Base-by-base conservation (phyloP, 30 jellyfish, hydroid and myxozoan species). In the Pseudorhiza aurosa region DNA sequence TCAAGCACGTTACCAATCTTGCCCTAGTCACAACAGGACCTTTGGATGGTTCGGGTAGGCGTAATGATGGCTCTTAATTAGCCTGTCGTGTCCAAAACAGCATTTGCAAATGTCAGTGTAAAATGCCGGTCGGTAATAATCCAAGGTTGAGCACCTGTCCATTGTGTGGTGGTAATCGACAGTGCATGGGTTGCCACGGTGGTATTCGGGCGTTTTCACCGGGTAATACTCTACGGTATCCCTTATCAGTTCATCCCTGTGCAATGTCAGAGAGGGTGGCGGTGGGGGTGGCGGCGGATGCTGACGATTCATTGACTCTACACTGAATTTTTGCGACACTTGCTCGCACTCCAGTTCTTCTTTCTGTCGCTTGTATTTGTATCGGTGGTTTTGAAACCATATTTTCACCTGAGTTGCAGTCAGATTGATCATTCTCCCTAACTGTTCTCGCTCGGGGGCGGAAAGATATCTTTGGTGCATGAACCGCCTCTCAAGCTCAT, bases 371-470 rank as follows among this genome's bases (percentile, higher is more conserved):
- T 87, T 87, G 80, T 67, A 87, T 58, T 87, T 87, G 46, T 87
- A 87, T 2, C 96, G 67, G 43, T 87, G 96, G 70, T 87, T 87
- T 49, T 87, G 96, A 70, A 87, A 87, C 96, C 96, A 87, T 12
- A 87, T 87, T 78, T 87, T 87, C 36, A 87, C 89, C 69, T 87
- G 96, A 8, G 91, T 87, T 14, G 96, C 92, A 0, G 93, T 87
- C 11, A 87, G 64, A 50, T 87, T 87, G 57, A 87, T 87, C 89
- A 76, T 68, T 12, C 86, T 88, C 58, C 92, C 96, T 59, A 87
- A 35, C 84, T 87, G 96, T 37, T 87, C 96, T 35, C 96, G 60
- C 63, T 87, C 96, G 6, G 96, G 91, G 58, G 96, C 96, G n/a
- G 96, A 87, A 5, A 87, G 51, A 58, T 87, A 87, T 21, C 96